These are phyloP conservation scores for Hyposoter dolosus DNA, from an alignment of 2,888 invertebrate species.

Conservation along the genomic window DNA sequence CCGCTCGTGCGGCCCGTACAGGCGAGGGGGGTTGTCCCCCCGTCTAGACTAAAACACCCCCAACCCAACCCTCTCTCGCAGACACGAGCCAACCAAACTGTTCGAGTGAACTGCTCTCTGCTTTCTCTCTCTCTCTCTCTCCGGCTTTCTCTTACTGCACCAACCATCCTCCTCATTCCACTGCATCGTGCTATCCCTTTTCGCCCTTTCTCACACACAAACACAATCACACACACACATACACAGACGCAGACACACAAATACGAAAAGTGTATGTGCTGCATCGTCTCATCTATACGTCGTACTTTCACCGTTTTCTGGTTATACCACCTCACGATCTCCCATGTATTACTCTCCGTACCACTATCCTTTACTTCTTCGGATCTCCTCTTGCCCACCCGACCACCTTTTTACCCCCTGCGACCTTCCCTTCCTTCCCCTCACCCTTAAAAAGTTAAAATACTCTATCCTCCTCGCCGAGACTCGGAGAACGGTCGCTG, in stretches of 20 bases:
- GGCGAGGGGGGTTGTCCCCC: conserved; percentile 78
- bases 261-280: neutral
- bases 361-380: conserved; percentile 48
- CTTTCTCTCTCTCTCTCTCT: conserved; percentile 67
- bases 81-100: conserved; percentile 83
- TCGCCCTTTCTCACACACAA: conserved; percentile 27
- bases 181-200: conserved; percentile 34
- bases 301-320: conserved; percentile 66
- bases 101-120: conserved; percentile 82
- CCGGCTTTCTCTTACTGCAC: conserved; percentile 42
- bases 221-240: neutral
- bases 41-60: conserved; percentile 82
- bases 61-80: conserved; percentile 72
- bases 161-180: conserved; percentile 39
- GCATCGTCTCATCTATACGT: conserved; percentile 41
- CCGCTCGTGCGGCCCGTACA: conserved; percentile 63
- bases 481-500: conserved; percentile 56
- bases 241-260: neutral
- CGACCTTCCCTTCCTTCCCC: conserved; percentile 55
- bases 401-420: conserved; percentile 28
- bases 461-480: conserved; percentile 78
- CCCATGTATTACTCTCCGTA: conserved; percentile 37
- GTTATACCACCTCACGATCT: conserved; percentile 61
- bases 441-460: conserved; percentile 82
- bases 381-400: conserved; percentile 34